Evolutionary conservation across 2,113 vertebrate genomes (phyloP), one percentile per base, ranked within the genome.

Genomic region (Piprites chloris): DNA sequence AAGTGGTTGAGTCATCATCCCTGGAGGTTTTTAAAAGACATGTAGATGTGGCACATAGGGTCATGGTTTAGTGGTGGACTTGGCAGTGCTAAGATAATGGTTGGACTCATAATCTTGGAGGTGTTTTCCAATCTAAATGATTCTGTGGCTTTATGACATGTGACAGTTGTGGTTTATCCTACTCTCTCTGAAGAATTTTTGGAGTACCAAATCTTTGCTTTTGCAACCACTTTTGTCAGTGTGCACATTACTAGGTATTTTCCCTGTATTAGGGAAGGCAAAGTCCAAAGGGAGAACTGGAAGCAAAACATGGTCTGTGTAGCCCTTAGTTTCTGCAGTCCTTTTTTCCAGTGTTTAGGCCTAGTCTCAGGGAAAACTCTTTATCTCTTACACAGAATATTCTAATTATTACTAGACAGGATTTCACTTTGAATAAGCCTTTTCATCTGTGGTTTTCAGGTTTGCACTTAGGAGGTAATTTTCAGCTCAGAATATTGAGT

Each of bases 101-200:
- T 5, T 84, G 42, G 49, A 37, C 18, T 90, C 8, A 11, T 3
- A 12, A 16, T 69, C 30, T 47, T 72, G 46, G 39, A 0, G 0
- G 10, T 69, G 4, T 42, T 90, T 69, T 56, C 14, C 63, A 49
- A 3, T 24, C 32, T 35, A 28, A 49, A 20, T 42, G 6, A 37
- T 56, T 56, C 35, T 63, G 3, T 44, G 42, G 46, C 49, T 71
- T 80, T 5, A 28, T 76, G 61, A 55, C 9, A 10, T 41, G 7
- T 81, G 56, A 37, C 13, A 2, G 21, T 88, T 0, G 1, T 82
- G 61, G 22, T 6, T 81, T 68, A 75, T 74, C 19, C 30, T 78
- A 4, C 41, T 63, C 37, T 75, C 14, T 68, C 30, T 8, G 14
- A 39, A 71, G n/a, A 93, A 61, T 79, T 82, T 75, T 56, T 19